These are phyloP conservation scores for Forficula auricularia DNA, from an alignment of 1,140 invertebrate species.

Conservation along the genomic window DNA sequence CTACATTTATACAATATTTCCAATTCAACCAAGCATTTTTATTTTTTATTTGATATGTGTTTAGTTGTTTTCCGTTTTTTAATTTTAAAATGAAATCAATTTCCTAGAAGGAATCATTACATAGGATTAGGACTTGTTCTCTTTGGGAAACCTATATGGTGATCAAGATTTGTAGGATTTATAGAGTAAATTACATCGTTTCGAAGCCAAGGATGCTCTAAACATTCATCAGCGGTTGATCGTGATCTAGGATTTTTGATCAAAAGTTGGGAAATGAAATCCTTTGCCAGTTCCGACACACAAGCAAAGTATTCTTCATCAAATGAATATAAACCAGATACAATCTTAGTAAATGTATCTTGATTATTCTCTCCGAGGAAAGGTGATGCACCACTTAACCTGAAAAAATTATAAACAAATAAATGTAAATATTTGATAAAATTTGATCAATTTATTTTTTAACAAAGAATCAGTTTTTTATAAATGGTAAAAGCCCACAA, in stretches of 20 bases:
- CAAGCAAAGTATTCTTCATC: constrained; percentile 41
- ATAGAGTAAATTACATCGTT: constrained; percentile 26
- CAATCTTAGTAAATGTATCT: constrained; percentile 45
- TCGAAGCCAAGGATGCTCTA: constrained; percentile 46
- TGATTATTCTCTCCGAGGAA: constrained; percentile 49
- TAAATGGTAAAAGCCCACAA: too few relatives aligned
- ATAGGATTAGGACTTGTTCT: constrained; percentile 12
- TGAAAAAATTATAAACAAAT: constrained; percentile 18
- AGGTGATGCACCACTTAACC: constrained; percentile 43
- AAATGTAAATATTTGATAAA: neutral
- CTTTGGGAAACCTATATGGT: constrained; percentile 10
- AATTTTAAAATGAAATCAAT: constrained; percentile 16
- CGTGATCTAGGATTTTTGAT: constrained; percentile 41
- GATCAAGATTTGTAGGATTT: constrained; percentile 20
- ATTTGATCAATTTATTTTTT: too few relatives aligned
- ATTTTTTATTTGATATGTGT: too few relatives aligned
- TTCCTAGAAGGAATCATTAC: constrained; percentile 17
- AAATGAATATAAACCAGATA: constrained; percentile 44
- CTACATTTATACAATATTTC: too few relatives aligned
- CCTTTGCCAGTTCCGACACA: constrained; percentile 36
- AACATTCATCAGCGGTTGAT: constrained; percentile 38
- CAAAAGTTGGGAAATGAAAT: constrained; percentile 38
- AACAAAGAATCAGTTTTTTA: too few relatives aligned
- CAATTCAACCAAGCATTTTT: too few relatives aligned
- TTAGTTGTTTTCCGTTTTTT: constrained; percentile 5